Percentiles rank a stretch among this genome's conserved stretches.
phyloP scores from a whole-genome alignment of 2,113 vertebrate species.

The Mesoclemmys tuberculata region DNA sequence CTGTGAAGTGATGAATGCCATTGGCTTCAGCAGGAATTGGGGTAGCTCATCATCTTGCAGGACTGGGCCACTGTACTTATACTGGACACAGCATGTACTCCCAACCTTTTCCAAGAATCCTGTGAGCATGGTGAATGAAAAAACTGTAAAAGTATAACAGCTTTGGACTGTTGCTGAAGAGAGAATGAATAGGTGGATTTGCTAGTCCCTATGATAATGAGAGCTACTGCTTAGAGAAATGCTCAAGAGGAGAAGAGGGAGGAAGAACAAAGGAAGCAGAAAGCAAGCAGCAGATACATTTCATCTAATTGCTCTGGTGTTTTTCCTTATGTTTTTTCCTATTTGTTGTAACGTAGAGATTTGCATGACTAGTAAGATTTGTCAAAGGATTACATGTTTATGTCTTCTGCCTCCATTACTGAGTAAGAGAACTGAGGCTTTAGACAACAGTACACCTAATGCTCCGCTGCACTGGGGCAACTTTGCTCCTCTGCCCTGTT shows the following conservation, averaged over 20 bases:
- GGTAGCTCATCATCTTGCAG: not conserved
- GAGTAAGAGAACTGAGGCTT: not conserved
- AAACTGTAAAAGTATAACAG: not conserved
- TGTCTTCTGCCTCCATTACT: not conserved
- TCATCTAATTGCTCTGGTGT: not conserved
- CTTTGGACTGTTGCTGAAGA: not conserved
- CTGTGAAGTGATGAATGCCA: not conserved
- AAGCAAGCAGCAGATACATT: not conserved
- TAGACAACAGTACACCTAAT: not conserved
- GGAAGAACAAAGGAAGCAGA: not conserved
- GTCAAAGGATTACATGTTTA: not conserved
- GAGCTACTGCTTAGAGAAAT: not conserved
- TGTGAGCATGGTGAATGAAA: not conserved
- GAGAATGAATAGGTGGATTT: not conserved
- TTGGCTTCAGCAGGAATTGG: not conserved
- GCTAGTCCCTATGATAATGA: not conserved
- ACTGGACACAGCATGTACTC: rapidly evolving
- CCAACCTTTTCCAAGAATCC: not conserved
- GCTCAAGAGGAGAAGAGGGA: not conserved
- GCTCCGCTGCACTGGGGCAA: not conserved
- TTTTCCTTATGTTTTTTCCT: not conserved
- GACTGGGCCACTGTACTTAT: not conserved
- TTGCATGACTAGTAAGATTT: not conserved
- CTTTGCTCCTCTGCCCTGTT: too few relatives aligned
- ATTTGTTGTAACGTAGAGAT: not conserved